Base-by-base conservation (phyloP, 2,113 vertebrate species). In the Atlantisia rogersi region DNA sequence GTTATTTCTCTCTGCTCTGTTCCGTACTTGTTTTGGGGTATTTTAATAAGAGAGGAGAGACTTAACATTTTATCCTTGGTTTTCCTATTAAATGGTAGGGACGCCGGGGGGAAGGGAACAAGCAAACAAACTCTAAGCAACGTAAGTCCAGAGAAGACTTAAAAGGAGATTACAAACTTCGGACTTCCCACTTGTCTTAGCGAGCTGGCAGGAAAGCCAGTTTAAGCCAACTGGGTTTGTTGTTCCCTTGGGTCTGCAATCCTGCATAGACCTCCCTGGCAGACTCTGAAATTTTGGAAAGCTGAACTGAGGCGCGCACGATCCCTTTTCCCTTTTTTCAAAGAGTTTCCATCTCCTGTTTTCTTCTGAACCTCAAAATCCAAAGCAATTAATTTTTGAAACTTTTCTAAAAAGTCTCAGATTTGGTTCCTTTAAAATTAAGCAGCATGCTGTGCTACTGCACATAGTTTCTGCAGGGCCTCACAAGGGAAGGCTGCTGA, bases 151-250 rank as follows among this genome's bases (percentile, higher is more conserved):
- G 83, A 80, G 53, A 92, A 87, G 74, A 80, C 63, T 91, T 94
- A 64, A 88, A 92, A 95, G 83, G 82, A 88, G 58, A 67, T 70
- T 86, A 63, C 65, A 87, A 88, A 96, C 93, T 75, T 82, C 1
- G 2, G 37, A 76, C 76, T 96, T 96, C 78, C 93, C 95, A 92
- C 74, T 94, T 89, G 84, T 82, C 78, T 93, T 58, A 87, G 80
- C 31, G 67, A 77, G 42, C 60, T 91, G 90, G 78, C 82, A 90
- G 91, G 40, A 94, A 94, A 95, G 68, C 40, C 87, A 92, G 60
- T 58, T 85, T 86, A 96, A 96, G 77, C 91, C 92, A 95, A 77
- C 67, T 55, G 73, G 59, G 46, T 95, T 92, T 96, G 83, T 63
- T 74, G 70, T 37, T 94, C 95, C 92, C 91, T 87, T 69, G 93